Evolutionary conservation across 2,113 vertebrate genomes (phyloP).

Genomic region (Muntiacus reevesi): DNA sequence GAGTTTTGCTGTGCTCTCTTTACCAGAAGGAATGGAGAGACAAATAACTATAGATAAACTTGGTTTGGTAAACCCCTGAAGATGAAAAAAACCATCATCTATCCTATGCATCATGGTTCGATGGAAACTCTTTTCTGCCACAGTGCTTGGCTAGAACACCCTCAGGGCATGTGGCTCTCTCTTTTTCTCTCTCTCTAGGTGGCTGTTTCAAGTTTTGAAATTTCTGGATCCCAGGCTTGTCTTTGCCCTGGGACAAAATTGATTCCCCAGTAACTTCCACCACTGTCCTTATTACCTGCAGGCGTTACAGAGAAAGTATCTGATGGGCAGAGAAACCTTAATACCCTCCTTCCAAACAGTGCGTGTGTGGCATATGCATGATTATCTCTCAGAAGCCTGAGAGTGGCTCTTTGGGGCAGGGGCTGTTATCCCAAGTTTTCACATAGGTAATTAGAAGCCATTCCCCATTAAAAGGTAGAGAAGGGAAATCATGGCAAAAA

Average conservation of each 20-base stretch:
- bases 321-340: neutral
- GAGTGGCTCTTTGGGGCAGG: neutral
- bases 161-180: neutral
- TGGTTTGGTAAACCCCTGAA: neutral
- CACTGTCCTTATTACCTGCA: neutral
- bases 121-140: neutral
- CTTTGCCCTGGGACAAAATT: neutral
- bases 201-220: neutral
- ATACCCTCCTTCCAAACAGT: neutral
- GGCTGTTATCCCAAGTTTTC: neutral
- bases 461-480: neutral
- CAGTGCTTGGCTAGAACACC: neutral
- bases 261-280: neutral
- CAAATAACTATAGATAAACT: neutral
- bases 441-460: neutral
- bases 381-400: neutral
- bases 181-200: neutral
- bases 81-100: neutral
- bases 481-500: neutral
- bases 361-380: neutral
- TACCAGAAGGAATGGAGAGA: neutral
- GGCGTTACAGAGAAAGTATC: neutral
- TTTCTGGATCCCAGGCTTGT: neutral
- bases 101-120: fast-evolving
- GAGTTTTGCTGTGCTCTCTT: neutral